Evolutionary conservation across 2,797 vertebrate genomes (phyloP).

Genomic region (Australoheros facetus): DNA sequence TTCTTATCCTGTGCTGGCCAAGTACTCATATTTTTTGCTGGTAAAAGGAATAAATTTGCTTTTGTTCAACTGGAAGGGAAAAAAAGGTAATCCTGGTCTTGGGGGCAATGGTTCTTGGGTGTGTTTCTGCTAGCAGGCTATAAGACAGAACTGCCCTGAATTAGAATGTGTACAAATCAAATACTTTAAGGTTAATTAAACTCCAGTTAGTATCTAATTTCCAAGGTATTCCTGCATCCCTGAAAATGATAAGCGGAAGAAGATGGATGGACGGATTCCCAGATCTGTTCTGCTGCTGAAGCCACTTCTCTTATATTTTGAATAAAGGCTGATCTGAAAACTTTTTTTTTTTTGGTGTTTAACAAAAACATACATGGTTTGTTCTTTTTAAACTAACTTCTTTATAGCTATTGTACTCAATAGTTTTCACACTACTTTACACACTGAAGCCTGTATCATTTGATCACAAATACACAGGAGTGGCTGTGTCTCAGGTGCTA

Average conservation of each 20-base stretch:
- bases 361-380: neutral
- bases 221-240: neutral
- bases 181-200: neutral
- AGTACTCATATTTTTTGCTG: slow-evolving; percentile 4
- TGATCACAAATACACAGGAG: neutral
- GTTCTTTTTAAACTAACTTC: neutral
- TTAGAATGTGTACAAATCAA: neutral
- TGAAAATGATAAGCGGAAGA: too few relatives aligned
- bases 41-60: slow-evolving; percentile 34
- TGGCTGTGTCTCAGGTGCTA: too few relatives aligned
- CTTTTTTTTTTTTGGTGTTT: neutral
- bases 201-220: neutral
- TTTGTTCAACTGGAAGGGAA: slow-evolving; percentile 15
- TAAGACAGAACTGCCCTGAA: neutral
- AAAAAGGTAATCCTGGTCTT: neutral
- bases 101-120: neutral
- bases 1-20: slow-evolving; percentile 15
- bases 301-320: neutral
- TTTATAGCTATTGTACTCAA: neutral
- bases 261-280: too few relatives aligned
- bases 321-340: slow-evolving; percentile 1
- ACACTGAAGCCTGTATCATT: neutral
- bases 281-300: neutral
- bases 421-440: neutral
- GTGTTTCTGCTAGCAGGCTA: neutral